Evolutionary conservation across 2,113 vertebrate species (phyloP).

Genomic region (Phyllopteryx taeniolatus): DNA sequence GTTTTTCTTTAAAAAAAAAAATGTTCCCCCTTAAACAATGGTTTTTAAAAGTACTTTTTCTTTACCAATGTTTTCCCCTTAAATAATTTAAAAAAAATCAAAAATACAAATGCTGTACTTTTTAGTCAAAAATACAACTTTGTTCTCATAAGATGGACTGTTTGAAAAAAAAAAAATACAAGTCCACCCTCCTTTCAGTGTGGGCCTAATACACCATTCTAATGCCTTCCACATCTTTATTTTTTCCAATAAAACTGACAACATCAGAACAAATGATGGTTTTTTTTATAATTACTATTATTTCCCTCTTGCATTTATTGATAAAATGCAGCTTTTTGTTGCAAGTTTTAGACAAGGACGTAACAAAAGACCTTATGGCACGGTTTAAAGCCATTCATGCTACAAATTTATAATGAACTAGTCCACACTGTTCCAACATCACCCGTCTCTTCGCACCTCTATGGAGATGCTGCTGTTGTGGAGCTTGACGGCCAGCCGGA

Average conservation of each 20-base stretch:
- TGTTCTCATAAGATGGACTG: too few species aligned
- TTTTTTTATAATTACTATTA: not conserved
- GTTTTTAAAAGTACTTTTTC: too few species aligned
- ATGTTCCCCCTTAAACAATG: too few species aligned
- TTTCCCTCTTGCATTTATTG: not conserved
- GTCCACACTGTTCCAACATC: not conserved
- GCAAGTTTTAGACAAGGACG: not conserved
- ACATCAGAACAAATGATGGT: slow-evolving; percentile 14
- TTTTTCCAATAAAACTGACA: slow-evolving; percentile 31
- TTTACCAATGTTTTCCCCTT: too few species aligned
- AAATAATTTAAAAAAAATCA: too few species aligned
- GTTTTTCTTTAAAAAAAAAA: too few species aligned
- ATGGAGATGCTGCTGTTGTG: slow-evolving; percentile 93
- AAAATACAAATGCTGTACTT: too few species aligned
- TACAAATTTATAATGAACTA: not conserved
- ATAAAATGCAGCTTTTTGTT: not conserved
- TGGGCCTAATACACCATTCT: not conserved
- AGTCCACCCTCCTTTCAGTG: not conserved
- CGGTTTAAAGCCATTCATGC: not conserved
- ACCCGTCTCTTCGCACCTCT: not conserved
- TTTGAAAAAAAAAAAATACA: too few species aligned
- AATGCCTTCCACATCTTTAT: slow-evolving; percentile 50
- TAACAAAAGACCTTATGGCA: not conserved
- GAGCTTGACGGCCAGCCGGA: slow-evolving; percentile 79
- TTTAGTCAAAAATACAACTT: too few species aligned